Evolutionary conservation across 2,797 vertebrate species (phyloP).

Genomic region (Sebastes steindachneri): DNA sequence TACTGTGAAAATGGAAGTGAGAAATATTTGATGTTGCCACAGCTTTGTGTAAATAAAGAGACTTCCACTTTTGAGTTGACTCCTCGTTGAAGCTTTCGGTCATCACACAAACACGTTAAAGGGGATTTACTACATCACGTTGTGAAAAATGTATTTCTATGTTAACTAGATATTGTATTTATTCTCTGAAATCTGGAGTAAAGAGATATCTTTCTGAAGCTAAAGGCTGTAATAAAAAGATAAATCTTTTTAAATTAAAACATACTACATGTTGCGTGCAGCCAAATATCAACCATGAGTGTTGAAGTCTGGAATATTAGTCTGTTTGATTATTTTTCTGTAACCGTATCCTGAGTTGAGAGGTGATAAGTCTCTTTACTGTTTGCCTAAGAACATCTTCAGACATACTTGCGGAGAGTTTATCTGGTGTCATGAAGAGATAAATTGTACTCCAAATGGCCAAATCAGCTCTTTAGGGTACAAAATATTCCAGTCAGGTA

Average conservation of each 20-base stretch:
- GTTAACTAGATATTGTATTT: too few species aligned
- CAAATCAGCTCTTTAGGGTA: neutral
- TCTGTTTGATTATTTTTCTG: neutral
- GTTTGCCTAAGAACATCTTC: neutral
- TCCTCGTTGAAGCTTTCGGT: neutral
- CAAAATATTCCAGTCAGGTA: neutral
- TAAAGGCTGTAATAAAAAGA: neutral
- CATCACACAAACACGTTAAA: neutral
- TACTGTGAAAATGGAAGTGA: constrained; percentile 48
- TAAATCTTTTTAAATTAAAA: neutral
- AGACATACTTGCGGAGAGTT: neutral
- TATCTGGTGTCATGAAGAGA: neutral
- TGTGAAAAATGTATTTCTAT: neutral
- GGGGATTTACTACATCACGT: neutral
- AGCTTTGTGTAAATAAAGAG: neutral
- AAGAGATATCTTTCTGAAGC: neutral
- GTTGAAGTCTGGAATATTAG: neutral
- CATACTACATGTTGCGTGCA: neutral
- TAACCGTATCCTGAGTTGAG: neutral
- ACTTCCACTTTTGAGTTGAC: constrained; percentile 37
- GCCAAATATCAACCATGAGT: neutral
- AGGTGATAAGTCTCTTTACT: neutral
- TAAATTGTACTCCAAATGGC: neutral
- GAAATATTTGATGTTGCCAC: constrained; percentile 16
- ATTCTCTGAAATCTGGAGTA: neutral